phyloP scores from a whole-genome alignment of 2,888 invertebrate genomes.

The Theristus sp. region DNA sequence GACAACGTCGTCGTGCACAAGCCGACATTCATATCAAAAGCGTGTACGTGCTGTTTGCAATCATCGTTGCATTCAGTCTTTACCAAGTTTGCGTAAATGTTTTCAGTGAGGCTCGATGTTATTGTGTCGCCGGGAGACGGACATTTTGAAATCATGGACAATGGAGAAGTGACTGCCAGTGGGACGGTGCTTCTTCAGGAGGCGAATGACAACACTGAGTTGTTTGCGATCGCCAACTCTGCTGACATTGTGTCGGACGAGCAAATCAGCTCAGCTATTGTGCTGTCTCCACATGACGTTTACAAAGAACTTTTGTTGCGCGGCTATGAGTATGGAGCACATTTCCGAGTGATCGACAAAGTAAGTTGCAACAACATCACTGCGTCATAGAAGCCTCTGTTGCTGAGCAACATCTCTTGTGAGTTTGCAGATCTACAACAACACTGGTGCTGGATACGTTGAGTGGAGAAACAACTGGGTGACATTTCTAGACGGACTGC shows the following conservation, averaged over 20 bases:
- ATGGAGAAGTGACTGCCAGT: conserved; percentile 24
- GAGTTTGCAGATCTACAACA: conserved; percentile 15
- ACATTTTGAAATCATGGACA: conserved; percentile 25
- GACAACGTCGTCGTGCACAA: too few relatives aligned
- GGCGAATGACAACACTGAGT: conserved; percentile 5
- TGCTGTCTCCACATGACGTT: conserved; percentile 24
- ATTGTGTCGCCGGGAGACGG: conserved; percentile 24
- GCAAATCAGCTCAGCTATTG: conserved; percentile 9
- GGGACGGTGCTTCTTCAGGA: conserved; percentile 20
- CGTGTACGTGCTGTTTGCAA: too few relatives aligned
- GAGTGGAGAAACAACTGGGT: background rate
- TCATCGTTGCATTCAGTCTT: too few relatives aligned
- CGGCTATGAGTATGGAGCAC: conserved; percentile 26
- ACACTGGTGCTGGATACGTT: background rate
- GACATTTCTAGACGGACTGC: background rate
- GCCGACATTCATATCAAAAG: too few relatives aligned
- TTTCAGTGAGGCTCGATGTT: conserved; percentile 24
- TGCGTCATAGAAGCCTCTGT: too few relatives aligned
- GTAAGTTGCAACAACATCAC: too few relatives aligned
- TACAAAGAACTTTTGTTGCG: conserved; percentile 28
- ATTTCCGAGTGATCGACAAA: conserved; percentile 21
- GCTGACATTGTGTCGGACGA: too few relatives aligned
- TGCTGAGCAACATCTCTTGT: too few relatives aligned
- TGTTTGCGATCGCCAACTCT: too few relatives aligned
- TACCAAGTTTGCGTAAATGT: too few relatives aligned